phyloP scores from a whole-genome alignment of 92 coral and sea anemone genomes.

The Zoanthus sociatus region DNA sequence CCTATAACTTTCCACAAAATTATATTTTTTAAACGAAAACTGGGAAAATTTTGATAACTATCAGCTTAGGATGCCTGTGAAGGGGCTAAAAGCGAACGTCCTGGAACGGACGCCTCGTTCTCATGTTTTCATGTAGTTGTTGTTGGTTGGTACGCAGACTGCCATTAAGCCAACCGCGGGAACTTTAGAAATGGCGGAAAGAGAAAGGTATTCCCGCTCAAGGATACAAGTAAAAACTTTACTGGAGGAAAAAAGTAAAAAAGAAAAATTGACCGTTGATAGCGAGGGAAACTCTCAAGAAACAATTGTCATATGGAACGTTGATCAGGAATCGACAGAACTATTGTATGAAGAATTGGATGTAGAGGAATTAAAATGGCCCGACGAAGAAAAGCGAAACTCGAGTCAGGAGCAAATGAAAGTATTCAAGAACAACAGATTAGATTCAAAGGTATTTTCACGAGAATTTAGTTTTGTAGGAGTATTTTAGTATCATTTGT shows the following conservation, averaged over 20 bases:
- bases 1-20: no score
- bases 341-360: constrained; percentile 69
- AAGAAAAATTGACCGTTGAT: constrained; percentile 27
- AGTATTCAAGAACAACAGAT: constrained; percentile 41
- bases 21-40: no score
- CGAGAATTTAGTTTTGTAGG: neutral
- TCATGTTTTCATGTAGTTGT: neutral
- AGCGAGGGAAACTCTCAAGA: constrained; percentile 17
- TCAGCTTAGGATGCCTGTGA: no score
- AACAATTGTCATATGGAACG: constrained; percentile 48
- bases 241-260: constrained; percentile 30
- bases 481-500: neutral
- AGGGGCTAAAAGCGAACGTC: neutral
- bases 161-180: constrained; percentile 27
- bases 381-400: constrained; percentile 81
- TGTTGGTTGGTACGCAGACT: constrained; percentile 29
- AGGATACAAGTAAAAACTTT: constrained; percentile 32
- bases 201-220: neutral
- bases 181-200: constrained; percentile 52
- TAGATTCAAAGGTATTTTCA: constrained; percentile 54
- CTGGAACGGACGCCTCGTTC: constrained; percentile 41
- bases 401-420: constrained; percentile 74
- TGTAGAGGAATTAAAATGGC: constrained; percentile 86
- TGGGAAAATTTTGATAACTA: no score
- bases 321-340: constrained; percentile 59